Evolutionary conservation across 1,140 invertebrate genomes (phyloP).

Genomic region (Microvelia longipes): DNA sequence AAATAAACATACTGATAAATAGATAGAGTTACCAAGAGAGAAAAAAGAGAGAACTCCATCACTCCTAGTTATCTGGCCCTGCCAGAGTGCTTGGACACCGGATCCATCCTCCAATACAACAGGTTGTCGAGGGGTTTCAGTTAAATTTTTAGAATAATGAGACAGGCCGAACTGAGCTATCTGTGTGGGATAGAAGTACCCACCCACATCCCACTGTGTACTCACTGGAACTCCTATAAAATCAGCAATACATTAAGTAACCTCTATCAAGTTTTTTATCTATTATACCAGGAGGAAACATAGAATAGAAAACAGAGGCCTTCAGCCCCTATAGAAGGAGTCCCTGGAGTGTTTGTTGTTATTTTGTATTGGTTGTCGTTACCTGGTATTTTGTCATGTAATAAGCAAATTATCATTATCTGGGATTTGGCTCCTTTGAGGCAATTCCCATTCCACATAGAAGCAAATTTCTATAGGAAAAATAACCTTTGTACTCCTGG

Average conservation of each 20-base stretch:
- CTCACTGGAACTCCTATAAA: constrained; percentile 69
- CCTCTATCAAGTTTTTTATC: neutral
- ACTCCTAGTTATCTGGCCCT: constrained; percentile 9
- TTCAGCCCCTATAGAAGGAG: no score
- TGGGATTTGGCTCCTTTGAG: no score
- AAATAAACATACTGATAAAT: no score
- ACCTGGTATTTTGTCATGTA: no score
- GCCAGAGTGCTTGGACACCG: constrained; percentile 46
- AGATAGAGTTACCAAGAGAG: constrained; percentile 2
- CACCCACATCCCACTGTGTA: constrained; percentile 83
- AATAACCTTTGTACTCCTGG: no score
- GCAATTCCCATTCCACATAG: no score
- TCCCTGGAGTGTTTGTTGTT: no score
- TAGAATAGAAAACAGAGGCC: no score
- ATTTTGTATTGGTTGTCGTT: no score
- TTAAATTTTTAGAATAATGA: constrained; percentile 90
- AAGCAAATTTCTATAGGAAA: no score
- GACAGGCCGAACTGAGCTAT: constrained; percentile 94
- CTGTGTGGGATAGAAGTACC: constrained; percentile 96
- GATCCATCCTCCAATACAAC: constrained; percentile 58
- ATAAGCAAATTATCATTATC: no score
- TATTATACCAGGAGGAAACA: neutral
- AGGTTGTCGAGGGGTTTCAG: constrained; percentile 54
- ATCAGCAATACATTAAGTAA: neutral
- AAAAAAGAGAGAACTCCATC: constrained; percentile 7